Evolutionary conservation across 2,797 vertebrate species (phyloP).

Genomic region (Leuciscus waleckii): DNA sequence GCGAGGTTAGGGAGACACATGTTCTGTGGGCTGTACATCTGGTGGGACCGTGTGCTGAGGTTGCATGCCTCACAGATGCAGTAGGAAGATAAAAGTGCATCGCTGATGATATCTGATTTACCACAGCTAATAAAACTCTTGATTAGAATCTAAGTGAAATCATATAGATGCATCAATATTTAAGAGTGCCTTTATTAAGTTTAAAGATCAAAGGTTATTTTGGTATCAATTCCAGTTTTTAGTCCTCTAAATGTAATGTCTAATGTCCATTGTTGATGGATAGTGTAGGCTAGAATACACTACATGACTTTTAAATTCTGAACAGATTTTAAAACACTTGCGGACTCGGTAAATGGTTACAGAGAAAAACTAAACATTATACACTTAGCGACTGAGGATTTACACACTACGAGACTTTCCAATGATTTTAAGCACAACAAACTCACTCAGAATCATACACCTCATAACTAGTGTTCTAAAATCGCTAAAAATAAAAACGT

Average conservation of each 20-base stretch:
- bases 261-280: not conserved
- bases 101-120: constrained; percentile 48
- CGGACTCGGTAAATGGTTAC: not conserved
- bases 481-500: not conserved
- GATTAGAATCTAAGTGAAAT: constrained; percentile 24
- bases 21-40: constrained; percentile 47
- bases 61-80: constrained; percentile 47
- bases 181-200: not conserved
- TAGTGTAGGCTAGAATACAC: not conserved
- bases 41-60: constrained; percentile 21
- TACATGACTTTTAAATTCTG: not conserved
- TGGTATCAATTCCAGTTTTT: not conserved
- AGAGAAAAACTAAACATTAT: not conserved
- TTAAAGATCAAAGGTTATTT: not conserved
- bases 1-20: constrained; percentile 38
- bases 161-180: not conserved
- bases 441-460: not conserved
- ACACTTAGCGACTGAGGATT: not conserved
- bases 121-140: constrained; percentile 18
- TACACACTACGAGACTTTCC: not conserved
- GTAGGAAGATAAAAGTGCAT: constrained; percentile 53
- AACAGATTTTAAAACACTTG: not conserved
- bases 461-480: not conserved
- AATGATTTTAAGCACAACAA: not conserved
- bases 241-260: not conserved